Evolutionary conservation across 2,113 vertebrate species (phyloP), one percentile per base, ranked within the genome.

Genomic region (Zosterops japonicus): DNA sequence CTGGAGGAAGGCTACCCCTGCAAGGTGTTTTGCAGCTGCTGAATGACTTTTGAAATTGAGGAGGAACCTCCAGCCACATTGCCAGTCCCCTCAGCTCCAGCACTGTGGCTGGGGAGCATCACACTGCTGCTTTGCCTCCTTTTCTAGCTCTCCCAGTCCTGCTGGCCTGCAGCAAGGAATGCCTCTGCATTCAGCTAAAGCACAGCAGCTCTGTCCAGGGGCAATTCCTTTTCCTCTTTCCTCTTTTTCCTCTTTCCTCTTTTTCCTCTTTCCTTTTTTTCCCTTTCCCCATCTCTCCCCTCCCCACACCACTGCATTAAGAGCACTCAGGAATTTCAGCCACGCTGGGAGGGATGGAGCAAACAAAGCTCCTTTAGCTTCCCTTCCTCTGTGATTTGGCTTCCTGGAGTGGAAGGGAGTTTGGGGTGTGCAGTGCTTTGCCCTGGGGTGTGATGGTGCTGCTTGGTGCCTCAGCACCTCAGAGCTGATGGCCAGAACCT

Each of bases 1-100:
- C 55, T 72, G 72, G 31, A 63, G 87, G 71, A 70, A 89, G 86
- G 86, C 36, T 86, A 72, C 39, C 42, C 57, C 76, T 90, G 59
- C 0, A 3, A 80, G 90, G 50, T 46, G 83, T n/a, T 91, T 8
- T 70, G 55, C 71, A 86, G 86, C 86, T 74, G 56, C 72, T 88
- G 42, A 86, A 83, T 90, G 83, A 64, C 80, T 94, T 95, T 41
- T 33, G 63, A 67, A 92, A 83, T 31, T 11, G 87, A 83, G 64
- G 60, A 90, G 80, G 74, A 89, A 33, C 53, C 83, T 65, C 10
- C 23, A 74, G 75, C 67, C 79, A 8, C 67, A 4, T 53, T 72
- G 55, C 39, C 79, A 22, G 83, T n/a, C n/a, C 75, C 81, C 90
- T 85, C 14, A 86, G 94, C 70, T 80, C n/a, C 46, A 20, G 64